Base-by-base conservation (phyloP, 2,888 invertebrate species). In the Eristalis intricaria region DNA sequence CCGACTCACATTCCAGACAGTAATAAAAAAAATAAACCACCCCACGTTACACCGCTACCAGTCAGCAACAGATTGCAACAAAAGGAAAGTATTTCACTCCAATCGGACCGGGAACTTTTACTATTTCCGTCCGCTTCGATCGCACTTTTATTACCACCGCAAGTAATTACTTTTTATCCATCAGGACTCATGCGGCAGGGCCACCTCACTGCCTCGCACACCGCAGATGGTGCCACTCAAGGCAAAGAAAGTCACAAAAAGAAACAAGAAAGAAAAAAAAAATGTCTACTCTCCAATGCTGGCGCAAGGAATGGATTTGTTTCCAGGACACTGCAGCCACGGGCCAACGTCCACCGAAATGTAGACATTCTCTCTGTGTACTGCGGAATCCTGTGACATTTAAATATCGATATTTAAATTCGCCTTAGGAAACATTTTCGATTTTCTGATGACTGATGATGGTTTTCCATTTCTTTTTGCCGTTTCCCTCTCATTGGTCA, bases 91-190 rank as follows among this genome's bases (percentile, higher is more conserved):
- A 50, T 66, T 61, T 15, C n/a, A n/a, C 29, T 1, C 43, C 43
- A 74, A 78, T 84, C 43, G 73, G 58, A 69, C 60, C 63, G 69
- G 61, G 11, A 84, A 70, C 66, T 84, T 84, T 71, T 70, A 22
- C 60, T 38, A 29, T 35, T 79, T 50, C 11, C 50, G 19, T 26
- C 2, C 22, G 40, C 38, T 38, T 61, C 66, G 26, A 32, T 77
- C 13, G 23, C 13, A 29, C 32, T 63, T 68, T 68, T 78, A 73
- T 74, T 79, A 29, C 60, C 23, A 69, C 68, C 29, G 60, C 65
- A 23, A 68, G 56, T 84, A 84, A 75, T 79, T 84, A 80, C 61
- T 84, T 84, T 80, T 38, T 56, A 80, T 76, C 75, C 56, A 70
- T 66, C 75, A 80, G 26, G 19, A 61, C 73, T 70, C 38, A 29